A percentile compares a stretch with the other conserved stretches of the same genome.
These are phyloP conservation scores for Melierax canorus DNA, from an alignment of 2,113 vertebrate genomes.

Conservation along the genomic window DNA sequence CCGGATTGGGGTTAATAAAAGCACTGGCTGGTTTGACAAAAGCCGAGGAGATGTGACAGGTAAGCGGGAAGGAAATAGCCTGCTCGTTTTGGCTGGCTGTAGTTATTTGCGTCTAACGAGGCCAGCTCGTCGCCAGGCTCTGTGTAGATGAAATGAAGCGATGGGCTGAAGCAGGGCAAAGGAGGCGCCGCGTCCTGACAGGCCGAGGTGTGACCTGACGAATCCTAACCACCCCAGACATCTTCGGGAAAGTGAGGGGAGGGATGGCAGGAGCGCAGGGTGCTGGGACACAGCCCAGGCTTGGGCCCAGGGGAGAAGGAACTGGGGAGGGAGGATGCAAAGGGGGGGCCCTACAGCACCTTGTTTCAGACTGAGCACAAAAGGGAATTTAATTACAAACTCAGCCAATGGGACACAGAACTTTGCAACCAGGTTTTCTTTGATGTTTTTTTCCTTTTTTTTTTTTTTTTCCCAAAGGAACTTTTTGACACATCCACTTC, in stretches of 20 bases:
- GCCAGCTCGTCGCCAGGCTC: conserved; percentile 45
- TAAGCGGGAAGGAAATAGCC: conserved; percentile 6
- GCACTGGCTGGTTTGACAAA: not conserved
- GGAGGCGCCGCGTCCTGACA: conserved; percentile 78
- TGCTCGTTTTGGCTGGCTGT: not conserved
- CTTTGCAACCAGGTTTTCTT: not conserved
- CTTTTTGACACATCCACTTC: not conserved
- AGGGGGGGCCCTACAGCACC: conserved; percentile 18
- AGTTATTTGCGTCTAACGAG: conserved; percentile 37
- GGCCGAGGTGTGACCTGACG: conserved; percentile 77
- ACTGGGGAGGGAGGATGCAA: not conserved
- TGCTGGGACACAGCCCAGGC: not conserved
- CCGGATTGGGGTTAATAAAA: not conserved
- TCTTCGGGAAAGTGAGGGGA: conserved; percentile 40
- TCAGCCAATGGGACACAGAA: not conserved
- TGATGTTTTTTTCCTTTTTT: not conserved
- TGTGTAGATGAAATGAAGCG: conserved; percentile 75
- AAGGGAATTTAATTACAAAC: not conserved
- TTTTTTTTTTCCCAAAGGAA: not conserved
- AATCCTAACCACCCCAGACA: conserved; percentile 81
- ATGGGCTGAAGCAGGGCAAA: conserved; percentile 71
- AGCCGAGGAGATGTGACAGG: conserved; percentile 43
- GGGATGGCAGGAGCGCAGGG: not conserved
- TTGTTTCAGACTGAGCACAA: conserved; percentile 8
- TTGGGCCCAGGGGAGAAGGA: not conserved